Conservation (phyloP, 2,797 vertebrate genomes). For the Danionella dracula region DNA sequence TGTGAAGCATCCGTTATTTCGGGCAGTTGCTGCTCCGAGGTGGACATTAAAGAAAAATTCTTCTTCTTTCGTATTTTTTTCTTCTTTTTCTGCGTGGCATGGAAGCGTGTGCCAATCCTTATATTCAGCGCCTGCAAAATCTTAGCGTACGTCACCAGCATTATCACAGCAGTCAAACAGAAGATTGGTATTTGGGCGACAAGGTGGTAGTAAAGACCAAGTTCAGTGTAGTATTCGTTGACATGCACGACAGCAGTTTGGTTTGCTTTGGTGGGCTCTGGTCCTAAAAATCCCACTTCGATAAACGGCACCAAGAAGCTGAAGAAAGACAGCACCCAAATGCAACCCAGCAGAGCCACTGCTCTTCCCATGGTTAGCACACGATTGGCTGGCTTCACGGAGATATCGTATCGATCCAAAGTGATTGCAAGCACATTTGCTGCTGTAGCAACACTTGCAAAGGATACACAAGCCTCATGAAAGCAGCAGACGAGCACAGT, state of each 20-base stretch:
- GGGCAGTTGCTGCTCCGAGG: slow-evolving; percentile 61
- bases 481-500: slow-evolving; percentile 87
- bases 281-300: slow-evolving; percentile 87
- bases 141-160: slow-evolving; percentile 96
- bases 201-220: slow-evolving; percentile 95
- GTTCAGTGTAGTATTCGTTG: slow-evolving; percentile 88
- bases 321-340: slow-evolving; percentile 88
- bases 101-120: slow-evolving; percentile 93
- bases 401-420: slow-evolving; percentile 92
- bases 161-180: slow-evolving; percentile 91
- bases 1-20: slow-evolving; percentile 80
- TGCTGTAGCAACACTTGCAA: slow-evolving; percentile 89
- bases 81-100: slow-evolving; percentile 93
- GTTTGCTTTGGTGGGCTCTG: slow-evolving; percentile 59
- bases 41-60: slow-evolving; percentile 81
- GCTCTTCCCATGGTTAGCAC: slow-evolving; percentile 89
- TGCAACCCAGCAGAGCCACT: slow-evolving; percentile 79
- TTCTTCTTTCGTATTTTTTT: slow-evolving; percentile 81
- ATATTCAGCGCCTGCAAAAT: slow-evolving; percentile 98
- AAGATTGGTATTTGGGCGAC: slow-evolving; percentile 97
- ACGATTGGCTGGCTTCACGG: slow-evolving; percentile 88
- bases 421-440: slow-evolving; percentile 93
- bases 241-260: slow-evolving; percentile 77
- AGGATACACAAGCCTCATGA: slow-evolving; percentile 92
- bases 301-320: slow-evolving; percentile 93